Evolutionary conservation across 2,888 invertebrate genomes (phyloP).

Genomic region (Lathronympha strigana): DNA sequence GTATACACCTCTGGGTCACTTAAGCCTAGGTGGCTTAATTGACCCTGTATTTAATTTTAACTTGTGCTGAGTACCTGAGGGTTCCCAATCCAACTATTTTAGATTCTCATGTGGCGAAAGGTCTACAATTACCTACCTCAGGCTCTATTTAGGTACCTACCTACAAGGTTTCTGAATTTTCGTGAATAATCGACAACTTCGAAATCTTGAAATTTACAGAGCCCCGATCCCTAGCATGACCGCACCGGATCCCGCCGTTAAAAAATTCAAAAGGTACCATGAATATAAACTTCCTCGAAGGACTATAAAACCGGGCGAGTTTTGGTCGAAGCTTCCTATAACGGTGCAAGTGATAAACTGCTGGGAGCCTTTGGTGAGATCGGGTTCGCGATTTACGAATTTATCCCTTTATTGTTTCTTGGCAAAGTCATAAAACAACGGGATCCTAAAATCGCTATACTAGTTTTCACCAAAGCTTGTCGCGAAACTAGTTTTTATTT

Average conservation of each 20-base stretch:
- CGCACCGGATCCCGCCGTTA: slow-evolving; percentile 53
- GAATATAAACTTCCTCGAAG: slow-evolving; percentile 66
- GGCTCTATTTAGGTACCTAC: too few relatives aligned
- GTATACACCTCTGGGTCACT: too few relatives aligned
- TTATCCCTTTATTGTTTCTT: too few relatives aligned
- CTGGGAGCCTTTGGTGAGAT: slow-evolving; percentile 7
- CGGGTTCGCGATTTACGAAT: background rate
- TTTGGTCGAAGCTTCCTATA: slow-evolving; percentile 26
- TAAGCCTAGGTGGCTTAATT: too few relatives aligned
- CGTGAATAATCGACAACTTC: background rate
- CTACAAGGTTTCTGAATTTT: background rate
- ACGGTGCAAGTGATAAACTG: slow-evolving; percentile 31
- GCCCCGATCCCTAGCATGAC: background rate
- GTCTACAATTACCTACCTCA: too few relatives aligned
- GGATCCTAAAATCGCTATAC: too few relatives aligned
- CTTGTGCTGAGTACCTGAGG: too few relatives aligned
- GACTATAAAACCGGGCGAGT: slow-evolving; percentile 61
- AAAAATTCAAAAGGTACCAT: slow-evolving; percentile 73
- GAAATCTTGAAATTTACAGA: slow-evolving; percentile 13
- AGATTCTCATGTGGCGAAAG: too few relatives aligned
- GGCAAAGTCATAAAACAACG: background rate
- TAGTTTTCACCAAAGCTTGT: too few relatives aligned
- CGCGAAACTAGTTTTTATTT: too few relatives aligned
- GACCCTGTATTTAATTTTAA: too few relatives aligned
- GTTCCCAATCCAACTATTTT: too few relatives aligned